Evolutionary conservation across 2,113 vertebrate species (phyloP).

Genomic region (Hippolais icterina): DNA sequence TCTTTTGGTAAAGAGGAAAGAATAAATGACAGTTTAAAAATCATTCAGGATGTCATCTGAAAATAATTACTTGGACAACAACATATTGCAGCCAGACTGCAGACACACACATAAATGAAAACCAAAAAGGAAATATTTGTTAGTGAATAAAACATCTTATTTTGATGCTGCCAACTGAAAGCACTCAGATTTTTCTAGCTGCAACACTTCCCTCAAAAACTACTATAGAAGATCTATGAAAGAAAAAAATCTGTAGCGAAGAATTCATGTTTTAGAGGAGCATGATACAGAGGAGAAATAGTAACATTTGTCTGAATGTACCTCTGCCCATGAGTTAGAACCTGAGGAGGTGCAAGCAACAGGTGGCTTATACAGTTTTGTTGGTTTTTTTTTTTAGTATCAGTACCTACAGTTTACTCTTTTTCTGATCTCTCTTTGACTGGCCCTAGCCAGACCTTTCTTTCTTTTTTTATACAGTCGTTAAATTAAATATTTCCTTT

Average conservation of each 20-base stretch:
- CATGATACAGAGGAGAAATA: not conserved
- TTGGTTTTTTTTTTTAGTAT: not conserved
- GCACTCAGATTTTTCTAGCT: not conserved
- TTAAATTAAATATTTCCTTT: not conserved
- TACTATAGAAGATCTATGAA: not conserved
- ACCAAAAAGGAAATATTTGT: not conserved
- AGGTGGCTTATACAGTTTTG: not conserved
- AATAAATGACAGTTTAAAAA: not conserved
- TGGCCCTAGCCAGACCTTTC: not conserved
- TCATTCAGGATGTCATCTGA: not conserved
- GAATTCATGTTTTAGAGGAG: not conserved
- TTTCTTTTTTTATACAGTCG: not conserved
- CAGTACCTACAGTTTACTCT: not conserved
- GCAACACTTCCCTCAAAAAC: not conserved
- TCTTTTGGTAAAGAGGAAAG: not conserved
- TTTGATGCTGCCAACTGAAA: not conserved
- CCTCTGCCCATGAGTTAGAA: not conserved
- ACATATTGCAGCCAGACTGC: not conserved
- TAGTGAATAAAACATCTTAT: not conserved
- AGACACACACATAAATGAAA: not conserved
- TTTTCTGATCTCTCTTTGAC: not conserved
- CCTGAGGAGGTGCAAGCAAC: not conserved
- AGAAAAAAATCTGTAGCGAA: not conserved
- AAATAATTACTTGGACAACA: constrained; percentile 4
- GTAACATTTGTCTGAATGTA: not conserved